Evolutionary conservation across 1,140 invertebrate species (phyloP).

Genomic region (honey bee (Apis mellifera)): Amel_HAv3.1 CM009933.2:7545501-7546000

Average conservation of each 20-base stretch:
- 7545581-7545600: conserved; percentile 24
- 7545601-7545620: conserved; percentile 24
- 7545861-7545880: neutral
- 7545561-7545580: no score
- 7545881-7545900: no score
- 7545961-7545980: no score
- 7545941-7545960: no score
- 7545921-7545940: no score
- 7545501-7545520: no score
- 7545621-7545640: conserved; percentile 62
- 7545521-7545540: no score
- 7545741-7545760: conserved; percentile 44
- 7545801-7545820: neutral
- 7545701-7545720: neutral
- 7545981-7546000: no score
- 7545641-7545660: conserved; percentile 35
- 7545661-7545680: conserved; percentile 50
- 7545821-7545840: neutral
- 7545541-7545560: no score
- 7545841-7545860: neutral
- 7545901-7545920: no score
- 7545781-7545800: neutral
- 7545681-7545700: neutral
- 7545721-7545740: neutral
- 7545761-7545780: conserved; percentile 30